Evolutionary conservation across 2,888 invertebrate genomes (phyloP), one percentile per base, ranked within the genome.

Genomic region (Fragum whitleyi): DNA sequence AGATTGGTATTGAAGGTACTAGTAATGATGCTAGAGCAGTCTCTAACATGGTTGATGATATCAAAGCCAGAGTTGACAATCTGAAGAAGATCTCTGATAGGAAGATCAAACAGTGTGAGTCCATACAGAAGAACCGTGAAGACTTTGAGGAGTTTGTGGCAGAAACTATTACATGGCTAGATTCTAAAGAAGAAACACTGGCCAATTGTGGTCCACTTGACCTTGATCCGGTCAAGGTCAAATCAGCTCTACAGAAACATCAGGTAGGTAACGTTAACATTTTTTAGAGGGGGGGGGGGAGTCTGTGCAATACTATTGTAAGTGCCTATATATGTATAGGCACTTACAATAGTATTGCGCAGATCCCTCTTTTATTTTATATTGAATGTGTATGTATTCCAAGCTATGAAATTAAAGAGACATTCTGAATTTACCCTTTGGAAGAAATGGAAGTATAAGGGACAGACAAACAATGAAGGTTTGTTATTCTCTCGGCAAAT

Each of bases 1-100:
- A 97, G 93, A 98, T 98, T 42, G 97, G 97, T 0, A 96, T 96
- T 0, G 98, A 98, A 94, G 97, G 98, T 57, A 96, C 97, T 2
- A 96, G 97, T 2, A 78, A 81, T 61, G 86, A 89, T 74, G 86
- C 85, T 16, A 72, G 98, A 89, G 96, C 96, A 87, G 96, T 98
- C 7, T 97, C 97, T 1, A 97, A 97, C 92, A 96, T 98, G 88
- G 93, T 98, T 28, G 97, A 98, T 90, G 96, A 96, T 0, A 93
- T 98, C 26, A 98, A 97, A 93, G 81, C 81, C 92, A 97, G 97
- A 86, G 94, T 90, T 19, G 84, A 97, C 73, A 96, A 96, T 76
- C 94, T 98, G 3, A 95, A 97, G 92, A 96, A 97, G 91, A 95
- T 96, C 0, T 97, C 98, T 0, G 98, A 98, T 91, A 96, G 96